These are phyloP conservation scores for Oreohelix idahoensis DNA, from an alignment of 1,140 invertebrate genomes.

Conservation along the genomic window DNA sequence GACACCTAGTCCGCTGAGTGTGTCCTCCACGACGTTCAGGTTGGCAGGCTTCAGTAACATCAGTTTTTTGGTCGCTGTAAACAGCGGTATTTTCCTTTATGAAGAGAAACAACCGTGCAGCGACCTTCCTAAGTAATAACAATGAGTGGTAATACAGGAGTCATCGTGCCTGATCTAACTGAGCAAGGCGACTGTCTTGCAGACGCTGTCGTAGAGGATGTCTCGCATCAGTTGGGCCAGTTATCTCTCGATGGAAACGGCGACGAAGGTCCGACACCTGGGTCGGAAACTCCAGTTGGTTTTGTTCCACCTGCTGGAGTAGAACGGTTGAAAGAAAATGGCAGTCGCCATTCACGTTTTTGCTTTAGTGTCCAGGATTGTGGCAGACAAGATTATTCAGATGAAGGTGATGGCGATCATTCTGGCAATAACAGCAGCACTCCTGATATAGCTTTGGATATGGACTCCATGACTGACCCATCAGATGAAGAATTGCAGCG, in stretches of 20 bases:
- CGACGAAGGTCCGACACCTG: slow-evolving; percentile 47
- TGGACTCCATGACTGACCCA: slow-evolving; percentile 58
- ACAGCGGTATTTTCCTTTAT: slow-evolving; percentile 20
- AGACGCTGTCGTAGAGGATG: slow-evolving; percentile 49
- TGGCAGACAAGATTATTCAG: slow-evolving; percentile 51
- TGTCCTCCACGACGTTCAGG: slow-evolving; percentile 34
- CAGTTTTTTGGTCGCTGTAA: slow-evolving; percentile 24
- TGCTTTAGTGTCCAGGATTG: slow-evolving; percentile 64
- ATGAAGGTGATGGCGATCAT: slow-evolving; percentile 57
- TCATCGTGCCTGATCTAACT: slow-evolving; percentile 23
- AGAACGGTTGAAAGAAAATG: slow-evolving; percentile 60
- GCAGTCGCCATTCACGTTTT: slow-evolving; percentile 45
- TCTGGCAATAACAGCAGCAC: slow-evolving; percentile 45
- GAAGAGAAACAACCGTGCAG: slow-evolving; percentile 42
- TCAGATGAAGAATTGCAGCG: slow-evolving; percentile 66
- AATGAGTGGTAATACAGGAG: slow-evolving; percentile 36
- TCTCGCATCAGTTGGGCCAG: slow-evolving; percentile 42
- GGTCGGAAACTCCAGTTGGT: slow-evolving; percentile 47
- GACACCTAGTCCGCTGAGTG: slow-evolving; percentile 16
- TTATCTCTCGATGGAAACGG: slow-evolving; percentile 47
- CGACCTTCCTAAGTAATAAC: slow-evolving; percentile 31
- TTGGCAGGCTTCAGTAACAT: slow-evolving; percentile 29
- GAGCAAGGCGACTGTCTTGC: slow-evolving; percentile 30
- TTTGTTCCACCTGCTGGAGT: slow-evolving; percentile 53
- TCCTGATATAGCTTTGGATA: slow-evolving; percentile 24